Evolutionary conservation across 2,113 vertebrate species (phyloP), one percentile per base, ranked within the genome.

Genomic region (Ploceus nigricollis): DNA sequence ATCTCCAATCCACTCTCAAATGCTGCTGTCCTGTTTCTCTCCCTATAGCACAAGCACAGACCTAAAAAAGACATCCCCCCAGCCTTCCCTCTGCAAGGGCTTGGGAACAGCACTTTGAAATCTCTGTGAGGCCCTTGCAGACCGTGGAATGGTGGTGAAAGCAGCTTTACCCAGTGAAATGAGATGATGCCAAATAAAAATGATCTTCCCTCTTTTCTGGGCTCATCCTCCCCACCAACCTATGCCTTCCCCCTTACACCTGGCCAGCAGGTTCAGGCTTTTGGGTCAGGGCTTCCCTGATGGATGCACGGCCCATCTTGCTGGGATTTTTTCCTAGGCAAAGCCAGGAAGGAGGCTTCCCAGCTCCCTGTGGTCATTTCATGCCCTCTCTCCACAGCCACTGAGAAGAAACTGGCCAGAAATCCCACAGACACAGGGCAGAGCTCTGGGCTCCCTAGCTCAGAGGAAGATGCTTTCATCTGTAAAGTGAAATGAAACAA

Each of bases 231-330:
- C 28, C 25, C 28, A 75, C 11, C 30, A 78, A 8, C 23, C 30
- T 56, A 22, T 1, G 27, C 22, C 37, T 81, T 5, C 17, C 12
- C 3, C 2, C 8, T 13, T 45, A 30, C 0, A 0, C 33, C 17
- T 82, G 58, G 48, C 35, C 40, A 61, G 30, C 5, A 24, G 4
- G 10, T 57, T 70, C 11, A 25, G 61, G 23, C 6, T 75, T 21
- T 17, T 30, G 47, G n/a, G 51, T 40, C 19, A 24, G 4, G 39
- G 39, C 13, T 40, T 37, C 37, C 56, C 56, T 27, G 56, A 53
- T 19, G 31, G 56, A 48, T 37, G 56, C 37, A 57, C 45, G 30
- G 63, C 15, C 44, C 39, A 28, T 35, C 24, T 76, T 54, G 51
- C 30, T 53, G 71, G 37, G 42, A 76, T 57, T 61, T 58, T 13